Evolutionary conservation across 2,797 vertebrate genomes (phyloP).

Genomic region (Sebastes ruberrimus): DNA sequence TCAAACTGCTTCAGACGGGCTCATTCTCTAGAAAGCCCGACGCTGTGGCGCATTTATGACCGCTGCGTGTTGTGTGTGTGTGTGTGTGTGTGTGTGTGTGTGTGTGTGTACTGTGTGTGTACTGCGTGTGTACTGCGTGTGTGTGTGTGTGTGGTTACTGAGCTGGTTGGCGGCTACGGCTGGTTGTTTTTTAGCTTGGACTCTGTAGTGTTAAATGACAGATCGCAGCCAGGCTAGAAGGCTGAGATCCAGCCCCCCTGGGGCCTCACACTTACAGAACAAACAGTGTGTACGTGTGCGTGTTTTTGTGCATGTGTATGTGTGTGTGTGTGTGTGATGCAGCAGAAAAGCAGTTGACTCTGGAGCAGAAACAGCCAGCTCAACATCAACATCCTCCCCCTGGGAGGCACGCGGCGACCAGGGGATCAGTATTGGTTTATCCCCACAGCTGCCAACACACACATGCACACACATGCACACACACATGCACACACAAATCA

Average conservation of each 20-base stretch:
- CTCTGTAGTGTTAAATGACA: slow-evolving; percentile 79
- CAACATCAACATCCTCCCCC: slow-evolving; percentile 81
- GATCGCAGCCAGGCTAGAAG: slow-evolving; percentile 77
- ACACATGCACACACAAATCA: slow-evolving; percentile 23
- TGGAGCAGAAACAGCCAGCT: slow-evolving; percentile 74
- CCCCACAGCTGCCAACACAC: slow-evolving; percentile 74
- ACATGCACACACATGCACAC: slow-evolving; percentile 40
- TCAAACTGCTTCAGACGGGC: slow-evolving; percentile 68
- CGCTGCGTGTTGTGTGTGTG: slow-evolving; percentile 36
- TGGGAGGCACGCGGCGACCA: slow-evolving; percentile 75
- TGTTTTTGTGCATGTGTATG: slow-evolving; percentile 14
- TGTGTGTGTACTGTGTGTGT: slow-evolving; percentile 22
- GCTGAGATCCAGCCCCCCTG: slow-evolving; percentile 73
- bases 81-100: slow-evolving; percentile 32
- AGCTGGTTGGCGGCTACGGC: slow-evolving; percentile 59
- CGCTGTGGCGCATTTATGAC: slow-evolving; percentile 52
- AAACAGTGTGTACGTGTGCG: slow-evolving; percentile 56
- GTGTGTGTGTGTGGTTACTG: slow-evolving; percentile 61
- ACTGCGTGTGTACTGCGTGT: not conserved
- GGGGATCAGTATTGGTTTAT: slow-evolving; percentile 80
- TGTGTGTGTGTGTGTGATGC: slow-evolving; percentile 63
- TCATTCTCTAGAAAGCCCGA: slow-evolving; percentile 52
- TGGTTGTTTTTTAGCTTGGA: slow-evolving; percentile 70
- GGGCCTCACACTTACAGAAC: slow-evolving; percentile 79
- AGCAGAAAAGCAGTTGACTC: slow-evolving; percentile 72